Percentiles rank a stretch among this genome's conserved stretches.
Conservation (phyloP, 2,888 invertebrate genomes). For the Falcaria lacertinaria region DNA sequence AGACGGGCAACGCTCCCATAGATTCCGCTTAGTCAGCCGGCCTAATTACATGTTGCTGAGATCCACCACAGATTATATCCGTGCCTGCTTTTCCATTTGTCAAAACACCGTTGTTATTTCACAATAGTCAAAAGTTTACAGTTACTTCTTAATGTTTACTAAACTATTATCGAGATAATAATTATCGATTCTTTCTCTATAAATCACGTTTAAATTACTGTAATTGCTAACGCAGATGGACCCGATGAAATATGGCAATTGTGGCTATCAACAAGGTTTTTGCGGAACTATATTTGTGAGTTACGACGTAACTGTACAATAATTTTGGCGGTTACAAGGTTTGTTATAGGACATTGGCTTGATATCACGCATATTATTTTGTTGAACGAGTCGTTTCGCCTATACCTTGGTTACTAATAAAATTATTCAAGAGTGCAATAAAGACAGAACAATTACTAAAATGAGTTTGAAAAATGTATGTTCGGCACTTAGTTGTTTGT, state of each 20-base stretch:
- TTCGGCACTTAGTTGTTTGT: too few species aligned
- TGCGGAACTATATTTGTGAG: slow-evolving; percentile 19
- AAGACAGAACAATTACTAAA: too few species aligned
- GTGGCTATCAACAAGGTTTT: slow-evolving; percentile 21
- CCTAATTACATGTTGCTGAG: slow-evolving; percentile 51
- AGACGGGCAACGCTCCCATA: slow-evolving; percentile 44
- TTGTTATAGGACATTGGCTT: background rate
- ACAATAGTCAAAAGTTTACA: slow-evolving; percentile 1
- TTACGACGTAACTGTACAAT: slow-evolving; percentile 10
- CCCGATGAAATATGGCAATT: slow-evolving; percentile 12
- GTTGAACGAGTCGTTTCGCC: too few species aligned
- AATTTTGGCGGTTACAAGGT: background rate
- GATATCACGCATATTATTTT: background rate
- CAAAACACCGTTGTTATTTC: slow-evolving; percentile 32
- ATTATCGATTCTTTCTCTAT: slow-evolving; percentile 24
- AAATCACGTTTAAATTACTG: slow-evolving; percentile 29
- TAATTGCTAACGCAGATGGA: background rate
- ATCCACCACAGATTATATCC: slow-evolving; percentile 40
- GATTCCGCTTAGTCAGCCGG: slow-evolving; percentile 57
- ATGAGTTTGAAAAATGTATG: too few species aligned
- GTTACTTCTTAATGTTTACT: slow-evolving; percentile 1
- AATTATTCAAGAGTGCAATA: too few species aligned
- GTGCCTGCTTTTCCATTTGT: slow-evolving; percentile 39
- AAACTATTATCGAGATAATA: slow-evolving; percentile 6
- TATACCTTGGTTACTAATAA: too few species aligned